phyloP scores from a whole-genome alignment of 1,140 invertebrate species.

The Euschistus heros region DNA sequence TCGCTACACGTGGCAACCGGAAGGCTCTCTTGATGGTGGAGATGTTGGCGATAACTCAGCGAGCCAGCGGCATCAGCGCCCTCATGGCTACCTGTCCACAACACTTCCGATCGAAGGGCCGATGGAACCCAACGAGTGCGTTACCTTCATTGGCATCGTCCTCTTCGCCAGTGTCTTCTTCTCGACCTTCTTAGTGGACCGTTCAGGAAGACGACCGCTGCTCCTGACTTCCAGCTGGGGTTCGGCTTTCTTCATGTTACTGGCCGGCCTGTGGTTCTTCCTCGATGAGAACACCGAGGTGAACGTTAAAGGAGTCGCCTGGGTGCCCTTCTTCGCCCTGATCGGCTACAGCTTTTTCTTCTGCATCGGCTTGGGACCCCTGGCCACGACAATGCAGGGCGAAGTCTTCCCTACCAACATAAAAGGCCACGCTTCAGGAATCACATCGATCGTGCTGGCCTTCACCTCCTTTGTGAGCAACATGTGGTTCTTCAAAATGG shows the following conservation, averaged over 20 bases:
- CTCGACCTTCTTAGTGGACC: constrained; percentile 38
- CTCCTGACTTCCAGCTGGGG: constrained; percentile 36
- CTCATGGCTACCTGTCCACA: constrained; percentile 11
- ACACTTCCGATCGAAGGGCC: constrained; percentile 1
- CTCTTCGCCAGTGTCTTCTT: constrained; percentile 35
- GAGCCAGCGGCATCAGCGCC: neutral
- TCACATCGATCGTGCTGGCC: constrained; percentile 11
- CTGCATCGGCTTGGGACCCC: constrained; percentile 10
- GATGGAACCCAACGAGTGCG: neutral
- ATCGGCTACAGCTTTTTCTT: constrained; percentile 13
- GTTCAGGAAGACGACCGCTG: constrained; percentile 39
- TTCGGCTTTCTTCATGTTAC: constrained; percentile 24
- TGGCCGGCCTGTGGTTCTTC: constrained; percentile 25
- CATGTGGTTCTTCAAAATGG: constrained; percentile 53
- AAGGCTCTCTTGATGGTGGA: constrained; percentile 19
- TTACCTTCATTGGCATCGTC: neutral
- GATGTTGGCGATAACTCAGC: neutral
- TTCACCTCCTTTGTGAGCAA: constrained; percentile 51
- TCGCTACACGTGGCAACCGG: neutral
- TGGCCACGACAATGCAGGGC: constrained; percentile 11
- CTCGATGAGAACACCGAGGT: neutral
- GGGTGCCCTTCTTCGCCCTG: constrained; percentile 5
- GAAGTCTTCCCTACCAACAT: constrained; percentile 11
- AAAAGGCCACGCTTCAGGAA: constrained; percentile 16
- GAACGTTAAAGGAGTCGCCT: neutral